Evolutionary conservation across 2,113 vertebrate genomes (phyloP).

Genomic region (Eulacestoma nigropectus): DNA sequence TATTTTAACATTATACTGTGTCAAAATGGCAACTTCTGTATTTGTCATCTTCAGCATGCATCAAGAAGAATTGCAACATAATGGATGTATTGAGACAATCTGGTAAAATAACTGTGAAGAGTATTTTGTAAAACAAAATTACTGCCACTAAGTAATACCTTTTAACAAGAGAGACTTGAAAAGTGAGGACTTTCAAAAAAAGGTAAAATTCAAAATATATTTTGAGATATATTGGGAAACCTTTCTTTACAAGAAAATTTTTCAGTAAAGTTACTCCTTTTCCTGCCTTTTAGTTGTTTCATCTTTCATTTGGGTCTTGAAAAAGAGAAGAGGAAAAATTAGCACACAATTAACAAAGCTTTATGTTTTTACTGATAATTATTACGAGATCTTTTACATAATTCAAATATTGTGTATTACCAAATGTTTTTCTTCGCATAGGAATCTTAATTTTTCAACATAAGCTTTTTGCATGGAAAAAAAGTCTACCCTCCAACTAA

Average conservation of each 20-base stretch:
- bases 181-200: neutral
- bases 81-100: neutral
- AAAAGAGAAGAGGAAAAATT: neutral
- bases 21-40: neutral
- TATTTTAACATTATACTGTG: neutral
- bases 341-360: neutral
- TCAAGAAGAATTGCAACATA: neutral
- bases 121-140: neutral
- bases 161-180: neutral
- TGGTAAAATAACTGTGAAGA: neutral
- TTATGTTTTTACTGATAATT: neutral
- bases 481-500: neutral
- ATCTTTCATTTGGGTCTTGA: neutral
- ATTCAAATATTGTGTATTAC: neutral
- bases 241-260: neutral
- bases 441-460: neutral
- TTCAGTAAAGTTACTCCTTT: neutral
- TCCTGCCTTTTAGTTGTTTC: neutral
- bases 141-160: neutral
- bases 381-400: neutral
- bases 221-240: neutral
- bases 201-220: neutral
- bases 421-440: accelerated
- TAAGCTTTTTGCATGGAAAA: neutral
- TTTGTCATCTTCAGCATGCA: neutral